A percentile compares a stretch with the other conserved stretches of the same genome.
Conservation (phyloP, 1,140 invertebrate species). For the Drosophila obscura region DNA sequence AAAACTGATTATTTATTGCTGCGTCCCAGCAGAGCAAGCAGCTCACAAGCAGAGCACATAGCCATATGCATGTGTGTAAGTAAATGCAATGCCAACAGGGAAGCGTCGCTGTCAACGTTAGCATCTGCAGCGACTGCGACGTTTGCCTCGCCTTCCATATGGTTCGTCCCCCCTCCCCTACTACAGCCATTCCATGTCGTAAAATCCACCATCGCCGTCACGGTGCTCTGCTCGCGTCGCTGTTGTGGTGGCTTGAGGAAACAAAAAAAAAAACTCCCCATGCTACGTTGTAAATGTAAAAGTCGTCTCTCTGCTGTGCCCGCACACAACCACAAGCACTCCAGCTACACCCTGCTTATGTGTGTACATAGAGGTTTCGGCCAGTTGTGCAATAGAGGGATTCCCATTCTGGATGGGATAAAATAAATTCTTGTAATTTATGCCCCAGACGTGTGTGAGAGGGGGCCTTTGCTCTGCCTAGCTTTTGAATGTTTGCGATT, state of each 20-base stretch:
- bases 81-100: constrained; percentile 29
- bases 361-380: constrained; percentile 14
- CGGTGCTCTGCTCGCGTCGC: constrained; percentile 18
- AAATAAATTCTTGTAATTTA: constrained; percentile 45
- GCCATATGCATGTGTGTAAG: constrained; percentile 7
- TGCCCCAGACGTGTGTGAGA: constrained; percentile 2
- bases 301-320: constrained; percentile 27
- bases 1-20: constrained; percentile 40
- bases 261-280: constrained; percentile 45
- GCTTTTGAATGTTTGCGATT: constrained; percentile 14
- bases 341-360: constrained; percentile 11
- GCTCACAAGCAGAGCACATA: constrained; percentile 9
- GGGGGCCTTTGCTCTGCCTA: neutral
- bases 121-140: constrained; percentile 16
- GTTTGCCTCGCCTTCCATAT: constrained; percentile 18
- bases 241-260: constrained; percentile 2
- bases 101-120: constrained; percentile 22
- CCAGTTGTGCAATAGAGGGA: constrained; percentile 33
- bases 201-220: constrained; percentile 34
- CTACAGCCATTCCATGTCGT: neutral
- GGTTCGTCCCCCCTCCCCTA: constrained; percentile 1
- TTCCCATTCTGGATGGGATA: constrained; percentile 3
- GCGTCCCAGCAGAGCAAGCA: constrained; percentile 10
- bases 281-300: constrained; percentile 63
- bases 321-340: constrained; percentile 4